Evolutionary conservation across 2,113 vertebrate genomes (phyloP).

Genomic region (Eidolon helvum): DNA sequence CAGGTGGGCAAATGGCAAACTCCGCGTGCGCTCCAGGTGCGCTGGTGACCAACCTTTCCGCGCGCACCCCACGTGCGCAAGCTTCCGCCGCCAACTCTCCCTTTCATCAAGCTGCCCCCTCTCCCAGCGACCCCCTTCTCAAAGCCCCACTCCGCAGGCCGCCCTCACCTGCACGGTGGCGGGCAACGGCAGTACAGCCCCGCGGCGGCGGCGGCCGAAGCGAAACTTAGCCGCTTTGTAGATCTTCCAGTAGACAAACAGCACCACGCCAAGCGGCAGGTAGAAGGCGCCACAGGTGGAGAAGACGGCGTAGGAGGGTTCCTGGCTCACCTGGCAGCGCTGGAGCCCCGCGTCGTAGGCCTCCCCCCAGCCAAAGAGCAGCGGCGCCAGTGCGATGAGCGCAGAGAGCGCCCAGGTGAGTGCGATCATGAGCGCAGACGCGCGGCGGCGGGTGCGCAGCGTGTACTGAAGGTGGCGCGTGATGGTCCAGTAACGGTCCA

Average conservation of each 20-base stretch:
- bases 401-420: slow-evolving; percentile 64
- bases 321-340: slow-evolving; percentile 67
- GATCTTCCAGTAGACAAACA: slow-evolving; percentile 71
- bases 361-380: slow-evolving; percentile 66
- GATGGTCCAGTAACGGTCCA: slow-evolving; percentile 63
- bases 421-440: slow-evolving; percentile 53
- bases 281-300: slow-evolving; percentile 73
- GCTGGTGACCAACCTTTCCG: not conserved
- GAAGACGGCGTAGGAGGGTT: slow-evolving; percentile 59
- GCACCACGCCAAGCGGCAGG: slow-evolving; percentile 58
- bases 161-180: slow-evolving; percentile 36
- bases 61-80: accelerated
- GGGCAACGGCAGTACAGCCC: not conserved
- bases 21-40: not conserved
- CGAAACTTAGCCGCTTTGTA: slow-evolving; percentile 65
- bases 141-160: accelerated
- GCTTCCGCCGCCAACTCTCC: not conserved
- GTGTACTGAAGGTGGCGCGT: slow-evolving; percentile 61
- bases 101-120: not conserved
- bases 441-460: slow-evolving; percentile 47
- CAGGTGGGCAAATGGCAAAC: not conserved
- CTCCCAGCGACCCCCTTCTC: accelerated
- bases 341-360: slow-evolving; percentile 33
- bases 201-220: not conserved
- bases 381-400: slow-evolving; percentile 52